These are phyloP conservation scores for Lithobius niger DNA, from an alignment of 1,140 invertebrate genomes.

Conservation along the genomic window DNA sequence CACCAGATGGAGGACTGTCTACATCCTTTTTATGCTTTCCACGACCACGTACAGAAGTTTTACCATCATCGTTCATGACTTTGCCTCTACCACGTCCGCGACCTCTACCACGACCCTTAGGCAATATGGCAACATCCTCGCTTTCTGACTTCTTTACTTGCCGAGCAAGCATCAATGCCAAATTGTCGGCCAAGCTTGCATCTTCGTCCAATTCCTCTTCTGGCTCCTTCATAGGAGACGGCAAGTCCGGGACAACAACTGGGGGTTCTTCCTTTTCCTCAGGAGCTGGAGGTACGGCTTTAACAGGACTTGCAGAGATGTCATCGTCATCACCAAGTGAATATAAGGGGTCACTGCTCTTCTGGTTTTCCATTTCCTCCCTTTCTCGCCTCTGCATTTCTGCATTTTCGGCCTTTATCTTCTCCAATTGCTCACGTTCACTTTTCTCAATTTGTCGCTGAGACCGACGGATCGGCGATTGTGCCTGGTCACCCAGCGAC, in stretches of 20 bases:
- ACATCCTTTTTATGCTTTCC: neutral
- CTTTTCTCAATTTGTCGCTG: conserved; percentile 30
- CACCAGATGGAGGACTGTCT: neutral
- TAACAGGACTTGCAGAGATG: neutral
- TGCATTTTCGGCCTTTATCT: conserved; percentile 28
- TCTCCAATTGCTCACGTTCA: conserved; percentile 28
- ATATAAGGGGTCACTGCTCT: neutral
- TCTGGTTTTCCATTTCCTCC: conserved; percentile 8
- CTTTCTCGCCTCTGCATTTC: conserved; percentile 20
- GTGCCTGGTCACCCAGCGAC: neutral
- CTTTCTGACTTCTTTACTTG: too few relatives aligned
- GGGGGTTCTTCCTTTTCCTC: neutral
- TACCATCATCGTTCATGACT: neutral
- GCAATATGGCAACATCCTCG: too few relatives aligned
- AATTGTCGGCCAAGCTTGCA: too few relatives aligned
- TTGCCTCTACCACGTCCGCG: neutral
- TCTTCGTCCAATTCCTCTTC: too few relatives aligned
- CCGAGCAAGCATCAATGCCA: too few relatives aligned
- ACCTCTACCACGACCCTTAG: conserved; percentile 4
- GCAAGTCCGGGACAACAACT: too few relatives aligned
- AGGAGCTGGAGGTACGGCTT: neutral
- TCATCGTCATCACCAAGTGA: neutral
- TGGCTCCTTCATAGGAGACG: too few relatives aligned
- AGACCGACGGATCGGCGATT: conserved; percentile 25
- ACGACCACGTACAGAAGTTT: neutral